These are phyloP conservation scores for Melieria crassipennis DNA, from an alignment of 2,888 invertebrate genomes.

Conservation along the genomic window DNA sequence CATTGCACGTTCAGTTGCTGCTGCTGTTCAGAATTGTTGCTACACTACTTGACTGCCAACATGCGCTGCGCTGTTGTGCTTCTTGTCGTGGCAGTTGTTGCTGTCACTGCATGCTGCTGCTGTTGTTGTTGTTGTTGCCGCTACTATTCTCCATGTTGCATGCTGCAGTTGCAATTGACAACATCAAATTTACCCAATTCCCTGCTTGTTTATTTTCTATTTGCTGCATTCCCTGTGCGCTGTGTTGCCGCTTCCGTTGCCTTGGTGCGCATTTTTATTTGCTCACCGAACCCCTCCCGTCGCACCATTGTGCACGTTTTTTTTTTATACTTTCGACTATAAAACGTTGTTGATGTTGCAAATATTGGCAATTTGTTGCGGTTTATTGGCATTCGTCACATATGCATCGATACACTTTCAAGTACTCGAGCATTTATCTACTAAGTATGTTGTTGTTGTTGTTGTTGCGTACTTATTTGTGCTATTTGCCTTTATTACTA, in stretches of 20 bases:
- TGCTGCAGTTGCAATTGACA: constrained; percentile 23
- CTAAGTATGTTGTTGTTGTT: no score
- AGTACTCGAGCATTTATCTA: no score
- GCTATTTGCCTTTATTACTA: no score
- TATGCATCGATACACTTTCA: no score
- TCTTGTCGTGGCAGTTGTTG: not conserved
- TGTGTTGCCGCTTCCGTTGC: not conserved
- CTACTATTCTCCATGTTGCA: not conserved
- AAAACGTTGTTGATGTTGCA: constrained; percentile 17
- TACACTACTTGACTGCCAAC: not conserved
- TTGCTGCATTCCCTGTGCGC: constrained; percentile 13
- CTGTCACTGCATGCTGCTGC: not conserved
- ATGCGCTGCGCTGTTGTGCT: constrained; percentile 3
- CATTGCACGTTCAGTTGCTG: not conserved
- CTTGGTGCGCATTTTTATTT: not conserved
- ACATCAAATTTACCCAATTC: constrained; percentile 24
- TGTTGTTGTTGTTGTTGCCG: not conserved
- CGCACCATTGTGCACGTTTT: not conserved
- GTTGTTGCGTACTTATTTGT: no score
- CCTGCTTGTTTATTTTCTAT: constrained; percentile 22
- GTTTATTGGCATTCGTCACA: constrained; percentile 18
- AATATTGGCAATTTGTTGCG: constrained; percentile 30
- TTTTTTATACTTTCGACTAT: not conserved
- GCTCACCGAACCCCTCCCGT: not conserved
- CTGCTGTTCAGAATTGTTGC: not conserved